Evolutionary conservation across 2,797 vertebrate genomes (phyloP).

Genomic region (Sylvia borin): DNA sequence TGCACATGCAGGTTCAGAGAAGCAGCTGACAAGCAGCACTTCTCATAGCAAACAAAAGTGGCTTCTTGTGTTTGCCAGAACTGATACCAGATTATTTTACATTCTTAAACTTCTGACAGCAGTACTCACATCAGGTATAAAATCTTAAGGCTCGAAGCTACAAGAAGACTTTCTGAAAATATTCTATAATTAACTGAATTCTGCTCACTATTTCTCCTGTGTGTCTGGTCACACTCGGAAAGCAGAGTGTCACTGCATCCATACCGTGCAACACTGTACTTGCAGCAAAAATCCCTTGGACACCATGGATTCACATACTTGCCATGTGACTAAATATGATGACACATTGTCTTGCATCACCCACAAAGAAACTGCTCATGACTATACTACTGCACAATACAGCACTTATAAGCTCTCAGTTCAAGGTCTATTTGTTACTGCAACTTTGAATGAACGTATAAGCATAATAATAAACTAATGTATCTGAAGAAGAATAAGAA

Average conservation of each 20-base stretch:
- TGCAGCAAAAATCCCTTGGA: neutral
- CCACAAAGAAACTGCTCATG: conserved; percentile 30
- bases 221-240: neutral
- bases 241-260: neutral
- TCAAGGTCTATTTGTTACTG: conserved; percentile 13
- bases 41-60: neutral
- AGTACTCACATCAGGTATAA: neutral
- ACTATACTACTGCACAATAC: neutral
- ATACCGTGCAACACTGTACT: neutral
- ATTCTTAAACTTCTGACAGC: neutral
- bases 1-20: neutral
- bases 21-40: neutral
- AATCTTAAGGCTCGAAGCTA: neutral
- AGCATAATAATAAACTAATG: neutral
- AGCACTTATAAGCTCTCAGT: conserved; percentile 9
- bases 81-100: neutral
- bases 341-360: neutral
- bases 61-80: neutral
- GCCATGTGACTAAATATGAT: neutral
- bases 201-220: neutral
- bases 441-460: conserved; percentile 26
- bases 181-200: neutral
- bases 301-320: neutral
- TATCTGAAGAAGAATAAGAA: neutral
- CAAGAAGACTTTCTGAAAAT: neutral